These are phyloP conservation scores for Collichthys lucidus DNA, from an alignment of 2,113 vertebrate species.

Conservation along the genomic window DNA sequence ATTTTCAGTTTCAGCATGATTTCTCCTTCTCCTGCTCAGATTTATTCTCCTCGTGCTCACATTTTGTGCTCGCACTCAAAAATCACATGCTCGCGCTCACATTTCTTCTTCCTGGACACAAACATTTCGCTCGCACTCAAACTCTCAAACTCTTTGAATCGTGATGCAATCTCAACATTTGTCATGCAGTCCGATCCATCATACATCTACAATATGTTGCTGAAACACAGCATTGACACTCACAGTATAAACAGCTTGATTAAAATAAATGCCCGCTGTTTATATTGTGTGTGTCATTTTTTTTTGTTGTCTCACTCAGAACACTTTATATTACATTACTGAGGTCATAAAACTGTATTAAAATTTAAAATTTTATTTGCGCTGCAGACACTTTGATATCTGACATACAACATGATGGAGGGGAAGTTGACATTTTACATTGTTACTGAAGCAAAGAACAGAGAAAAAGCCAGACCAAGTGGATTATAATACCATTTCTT, in stretches of 20 bases:
- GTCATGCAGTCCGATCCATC: conserved; percentile 17
- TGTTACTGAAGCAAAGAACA: background rate
- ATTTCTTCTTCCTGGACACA: too few species aligned
- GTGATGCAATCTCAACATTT: background rate
- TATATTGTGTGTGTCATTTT: background rate
- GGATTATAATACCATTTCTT: background rate
- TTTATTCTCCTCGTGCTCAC: too few species aligned
- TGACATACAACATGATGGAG: background rate
- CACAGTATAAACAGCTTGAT: background rate
- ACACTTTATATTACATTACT: conserved; percentile 23
- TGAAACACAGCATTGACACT: background rate
- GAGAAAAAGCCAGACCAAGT: background rate
- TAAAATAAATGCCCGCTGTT: conserved; percentile 15
- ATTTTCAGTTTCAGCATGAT: too few species aligned
- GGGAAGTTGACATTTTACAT: background rate
- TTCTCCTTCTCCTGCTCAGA: too few species aligned
- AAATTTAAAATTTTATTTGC: conserved; percentile 19
- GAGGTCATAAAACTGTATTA: background rate
- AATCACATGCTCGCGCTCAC: too few species aligned
- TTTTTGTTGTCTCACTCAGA: background rate
- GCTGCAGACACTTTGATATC: conserved; percentile 19
- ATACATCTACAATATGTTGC: background rate
- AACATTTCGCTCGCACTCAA: too few species aligned
- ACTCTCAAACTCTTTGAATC: background rate
- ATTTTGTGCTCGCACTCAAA: too few species aligned